Conservation (phyloP, 2,888 invertebrate species). For the Eupithecia insigniata region DNA sequence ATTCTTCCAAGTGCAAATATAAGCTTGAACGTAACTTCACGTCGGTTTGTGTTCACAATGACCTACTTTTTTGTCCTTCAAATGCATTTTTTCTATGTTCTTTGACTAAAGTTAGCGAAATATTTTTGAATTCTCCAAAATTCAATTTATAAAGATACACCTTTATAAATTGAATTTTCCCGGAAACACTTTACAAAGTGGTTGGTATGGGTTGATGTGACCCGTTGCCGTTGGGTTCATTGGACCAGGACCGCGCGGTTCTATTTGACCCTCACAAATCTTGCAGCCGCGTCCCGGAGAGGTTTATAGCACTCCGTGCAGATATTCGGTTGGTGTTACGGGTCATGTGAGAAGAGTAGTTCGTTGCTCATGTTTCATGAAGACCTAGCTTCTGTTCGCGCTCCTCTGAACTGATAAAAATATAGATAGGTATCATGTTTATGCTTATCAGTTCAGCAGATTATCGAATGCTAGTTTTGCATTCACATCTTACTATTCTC, state of each 20-base stretch:
- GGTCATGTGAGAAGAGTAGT: neutral
- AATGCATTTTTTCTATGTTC: neutral
- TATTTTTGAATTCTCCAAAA: slow-evolving; percentile 19
- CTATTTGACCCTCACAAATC: slow-evolving; percentile 25
- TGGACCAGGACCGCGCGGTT: neutral
- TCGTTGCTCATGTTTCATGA: neutral
- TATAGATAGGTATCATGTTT: neutral
- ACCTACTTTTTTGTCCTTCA: slow-evolving; percentile 4
- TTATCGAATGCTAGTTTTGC: neutral
- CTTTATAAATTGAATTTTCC: slow-evolving; percentile 24
- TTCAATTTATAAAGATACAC: too few species aligned
- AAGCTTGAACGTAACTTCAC: neutral
- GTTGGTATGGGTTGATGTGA: neutral
- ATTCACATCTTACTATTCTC: neutral
- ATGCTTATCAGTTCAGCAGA: neutral
- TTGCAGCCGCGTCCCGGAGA: slow-evolving; percentile 4
- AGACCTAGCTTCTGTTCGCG: too few species aligned
- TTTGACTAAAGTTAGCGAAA: slow-evolving; percentile 10
- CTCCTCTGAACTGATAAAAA: neutral
- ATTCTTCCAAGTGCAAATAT: neutral
- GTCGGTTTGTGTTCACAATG: neutral
- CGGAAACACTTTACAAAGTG: slow-evolving; percentile 13
- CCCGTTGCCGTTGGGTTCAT: neutral
- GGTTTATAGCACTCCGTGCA: neutral
- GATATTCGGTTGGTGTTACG: neutral